Conservation (phyloP, 2,113 vertebrate species). For the Chunga burmeisteri region DNA sequence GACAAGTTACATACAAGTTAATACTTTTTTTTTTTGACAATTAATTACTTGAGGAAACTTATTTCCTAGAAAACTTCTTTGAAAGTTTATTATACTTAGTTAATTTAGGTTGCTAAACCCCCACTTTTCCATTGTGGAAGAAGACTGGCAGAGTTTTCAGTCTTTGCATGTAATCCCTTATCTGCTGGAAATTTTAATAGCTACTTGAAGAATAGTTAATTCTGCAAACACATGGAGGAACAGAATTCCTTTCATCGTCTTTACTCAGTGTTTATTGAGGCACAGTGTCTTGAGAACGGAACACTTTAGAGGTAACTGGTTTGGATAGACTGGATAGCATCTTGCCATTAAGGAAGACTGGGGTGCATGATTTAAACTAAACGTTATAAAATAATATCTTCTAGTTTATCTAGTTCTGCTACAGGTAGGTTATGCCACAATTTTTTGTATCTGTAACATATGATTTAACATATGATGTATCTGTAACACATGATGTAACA, state of each 20-base stretch:
- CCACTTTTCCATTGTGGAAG: background rate
- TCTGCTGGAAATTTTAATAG: background rate
- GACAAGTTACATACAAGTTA: background rate
- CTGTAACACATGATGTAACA: background rate
- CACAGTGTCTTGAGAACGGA: background rate
- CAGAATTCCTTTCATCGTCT: background rate
- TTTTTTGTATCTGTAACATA: background rate
- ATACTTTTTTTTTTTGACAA: background rate
- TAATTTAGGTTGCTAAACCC: background rate
- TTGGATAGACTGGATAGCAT: background rate
- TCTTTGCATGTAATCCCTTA: background rate
- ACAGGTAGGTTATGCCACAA: background rate
- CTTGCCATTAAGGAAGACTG: background rate
- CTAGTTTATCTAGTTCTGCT: background rate
- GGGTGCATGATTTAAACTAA: background rate
- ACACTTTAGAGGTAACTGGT: background rate
- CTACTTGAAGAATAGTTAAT: background rate
- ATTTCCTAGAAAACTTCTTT: background rate
- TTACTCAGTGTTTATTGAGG: background rate
- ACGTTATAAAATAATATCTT: background rate
- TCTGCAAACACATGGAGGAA: background rate
- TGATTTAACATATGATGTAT: background rate
- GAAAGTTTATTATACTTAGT: background rate
- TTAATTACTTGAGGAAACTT: background rate
- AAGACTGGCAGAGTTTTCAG: background rate